Conservation (phyloP, 2,888 invertebrate genomes). For the Epinotia bilunana region DNA sequence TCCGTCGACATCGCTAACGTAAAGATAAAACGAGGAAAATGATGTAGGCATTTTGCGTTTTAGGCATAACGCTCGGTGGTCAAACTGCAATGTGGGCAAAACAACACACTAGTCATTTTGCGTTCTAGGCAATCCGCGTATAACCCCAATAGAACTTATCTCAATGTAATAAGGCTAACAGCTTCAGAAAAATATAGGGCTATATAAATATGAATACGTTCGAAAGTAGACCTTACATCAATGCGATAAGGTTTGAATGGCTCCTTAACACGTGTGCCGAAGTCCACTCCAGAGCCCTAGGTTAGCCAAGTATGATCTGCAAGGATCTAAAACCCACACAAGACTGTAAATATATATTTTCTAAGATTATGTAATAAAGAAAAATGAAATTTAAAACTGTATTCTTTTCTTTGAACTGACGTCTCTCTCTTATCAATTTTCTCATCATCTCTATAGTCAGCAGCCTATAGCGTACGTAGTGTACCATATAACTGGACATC, state of each 20-base stretch:
- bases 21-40: too few species aligned
- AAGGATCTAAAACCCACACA: constrained; percentile 35
- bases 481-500: too few species aligned
- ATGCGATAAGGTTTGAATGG: constrained; percentile 6
- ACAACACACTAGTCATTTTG: too few species aligned
- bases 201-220: background rate
- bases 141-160: background rate
- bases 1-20: too few species aligned
- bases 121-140: too few species aligned
- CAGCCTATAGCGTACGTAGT: too few species aligned
- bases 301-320: constrained; percentile 29
- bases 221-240: background rate
- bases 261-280: background rate
- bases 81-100: too few species aligned
- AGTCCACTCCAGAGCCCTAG: constrained; percentile 14
- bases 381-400: constrained; percentile 2
- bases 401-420: background rate
- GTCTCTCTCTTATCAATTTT: too few species aligned
- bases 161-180: background rate
- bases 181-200: too few species aligned
- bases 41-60: too few species aligned
- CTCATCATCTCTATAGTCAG: too few species aligned
- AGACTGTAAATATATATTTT: constrained; percentile 43
- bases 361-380: constrained; percentile 34
- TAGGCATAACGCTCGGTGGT: too few species aligned